Conservation (phyloP, 2,113 vertebrate species). For the Melanostigma gelatinosum region DNA sequence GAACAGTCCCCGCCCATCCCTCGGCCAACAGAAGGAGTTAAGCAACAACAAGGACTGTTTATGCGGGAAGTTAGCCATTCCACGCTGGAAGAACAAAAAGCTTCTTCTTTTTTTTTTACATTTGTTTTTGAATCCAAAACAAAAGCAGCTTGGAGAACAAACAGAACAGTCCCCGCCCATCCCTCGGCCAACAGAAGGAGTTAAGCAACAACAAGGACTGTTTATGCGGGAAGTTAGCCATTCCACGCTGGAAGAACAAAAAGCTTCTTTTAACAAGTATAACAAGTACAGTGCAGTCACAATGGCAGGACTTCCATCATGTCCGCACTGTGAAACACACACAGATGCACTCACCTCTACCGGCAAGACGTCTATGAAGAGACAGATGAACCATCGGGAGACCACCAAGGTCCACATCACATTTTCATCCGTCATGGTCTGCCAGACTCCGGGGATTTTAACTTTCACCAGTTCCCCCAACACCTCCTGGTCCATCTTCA, state of each 20-base stretch:
- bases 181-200: too few relatives aligned
- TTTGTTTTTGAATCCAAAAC: not conserved
- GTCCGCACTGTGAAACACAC: not conserved
- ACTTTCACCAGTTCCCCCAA: slow-evolving; percentile 91
- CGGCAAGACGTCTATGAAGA: slow-evolving; percentile 93
- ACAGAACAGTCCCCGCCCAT: too few relatives aligned
- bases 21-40: slow-evolving; percentile 1
- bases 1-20: not conserved
- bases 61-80: too few relatives aligned
- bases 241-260: too few relatives aligned
- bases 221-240: too few relatives aligned
- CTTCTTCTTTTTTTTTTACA: not conserved
- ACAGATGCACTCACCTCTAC: slow-evolving; percentile 87
- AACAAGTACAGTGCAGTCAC: not conserved
- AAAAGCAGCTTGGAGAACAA: too few relatives aligned
- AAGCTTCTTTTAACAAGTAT: too few relatives aligned
- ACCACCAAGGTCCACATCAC: slow-evolving; percentile 94
- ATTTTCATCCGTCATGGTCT: slow-evolving; percentile 87
- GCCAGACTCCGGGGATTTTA: slow-evolving; percentile 89
- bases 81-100: not conserved
- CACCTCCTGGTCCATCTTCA: slow-evolving; percentile 95
- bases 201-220: too few relatives aligned
- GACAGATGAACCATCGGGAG: slow-evolving; percentile 97
- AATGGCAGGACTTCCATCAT: not conserved
- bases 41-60: slow-evolving; percentile 5